Evolutionary conservation across 1,140 invertebrate genomes (phyloP).

Genomic region (Aphelenchoides fujianensis): DNA sequence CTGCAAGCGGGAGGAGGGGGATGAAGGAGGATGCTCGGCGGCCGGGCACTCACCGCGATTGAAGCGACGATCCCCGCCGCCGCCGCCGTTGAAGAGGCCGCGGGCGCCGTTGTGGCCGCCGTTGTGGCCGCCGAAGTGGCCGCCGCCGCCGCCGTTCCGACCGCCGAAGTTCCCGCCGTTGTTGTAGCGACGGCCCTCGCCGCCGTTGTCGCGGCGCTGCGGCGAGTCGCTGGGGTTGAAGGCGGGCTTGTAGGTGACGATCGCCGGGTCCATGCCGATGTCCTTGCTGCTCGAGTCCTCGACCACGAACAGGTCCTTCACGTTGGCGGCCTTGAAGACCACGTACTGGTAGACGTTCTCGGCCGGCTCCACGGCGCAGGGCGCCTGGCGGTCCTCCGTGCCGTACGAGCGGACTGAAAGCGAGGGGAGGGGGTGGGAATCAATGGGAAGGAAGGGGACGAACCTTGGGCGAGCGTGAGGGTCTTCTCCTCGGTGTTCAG

Average conservation of each 20-base stretch:
- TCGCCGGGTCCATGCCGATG: slow-evolving; percentile 2
- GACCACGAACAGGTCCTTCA: slow-evolving; percentile 16
- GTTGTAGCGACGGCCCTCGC: not conserved
- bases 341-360: slow-evolving; percentile 8
- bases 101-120: too few species aligned
- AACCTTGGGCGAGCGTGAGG: slow-evolving; percentile 1
- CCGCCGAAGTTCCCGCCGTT: not conserved
- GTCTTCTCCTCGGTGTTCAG: slow-evolving; percentile 6
- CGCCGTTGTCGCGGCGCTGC: not conserved
- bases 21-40: not conserved
- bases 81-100: not conserved
- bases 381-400: slow-evolving; percentile 1
- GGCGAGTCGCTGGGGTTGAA: not conserved
- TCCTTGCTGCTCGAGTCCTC: not conserved
- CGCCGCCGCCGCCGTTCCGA: not conserved
- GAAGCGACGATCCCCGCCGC: not conserved
- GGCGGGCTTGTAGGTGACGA: not conserved
- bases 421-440: not conserved
- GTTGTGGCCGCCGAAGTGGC: not conserved
- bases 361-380: not conserved
- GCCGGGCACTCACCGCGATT: not conserved
- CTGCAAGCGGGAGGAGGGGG: not conserved
- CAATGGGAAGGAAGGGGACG: not conserved
- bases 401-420: slow-evolving; percentile 17
- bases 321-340: slow-evolving; percentile 9